phyloP scores from a whole-genome alignment of 2,113 vertebrate genomes.

The Zeus faber region DNA sequence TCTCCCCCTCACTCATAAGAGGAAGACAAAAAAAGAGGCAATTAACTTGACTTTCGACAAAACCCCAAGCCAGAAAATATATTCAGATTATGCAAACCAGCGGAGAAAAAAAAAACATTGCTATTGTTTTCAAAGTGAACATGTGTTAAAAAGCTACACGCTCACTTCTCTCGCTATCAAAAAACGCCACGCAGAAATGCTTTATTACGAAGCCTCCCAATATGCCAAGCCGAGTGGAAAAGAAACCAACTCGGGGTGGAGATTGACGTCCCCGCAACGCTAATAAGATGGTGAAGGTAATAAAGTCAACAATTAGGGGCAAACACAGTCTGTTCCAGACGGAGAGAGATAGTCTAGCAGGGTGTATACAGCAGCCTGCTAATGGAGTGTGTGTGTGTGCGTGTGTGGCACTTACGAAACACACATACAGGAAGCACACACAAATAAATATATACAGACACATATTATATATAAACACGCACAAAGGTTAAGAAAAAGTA shows the following conservation, averaged over 20 bases:
- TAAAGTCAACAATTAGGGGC: constrained; percentile 80
- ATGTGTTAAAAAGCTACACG: constrained; percentile 71
- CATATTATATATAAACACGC: background rate
- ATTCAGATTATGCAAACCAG: constrained; percentile 83
- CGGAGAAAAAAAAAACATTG: constrained; percentile 55
- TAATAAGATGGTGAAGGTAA: constrained; percentile 76
- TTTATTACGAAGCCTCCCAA: constrained; percentile 70
- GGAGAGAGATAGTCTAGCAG: constrained; percentile 55
- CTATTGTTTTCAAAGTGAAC: constrained; percentile 83
- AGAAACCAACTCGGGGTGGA: constrained; percentile 54
- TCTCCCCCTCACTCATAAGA: constrained; percentile 38
- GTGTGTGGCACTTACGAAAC: constrained; percentile 4
- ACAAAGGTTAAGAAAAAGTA: too few relatives aligned
- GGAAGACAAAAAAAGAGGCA: constrained; percentile 71
- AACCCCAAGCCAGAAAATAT: constrained; percentile 80
- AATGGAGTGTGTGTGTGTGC: constrained; percentile 53
- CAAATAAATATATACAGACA: constrained; percentile 3
- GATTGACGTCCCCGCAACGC: constrained; percentile 55
- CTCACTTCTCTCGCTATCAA: constrained; percentile 67
- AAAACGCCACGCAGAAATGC: constrained; percentile 57
- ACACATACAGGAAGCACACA: constrained; percentile 1
- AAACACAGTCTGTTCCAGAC: constrained; percentile 73
- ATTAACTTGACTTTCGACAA: constrained; percentile 82
- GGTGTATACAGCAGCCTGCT: constrained; percentile 43
- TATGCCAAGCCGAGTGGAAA: constrained; percentile 76